Conservation (phyloP, 2,888 invertebrate species). For the Amphiduros pacificus region DNA sequence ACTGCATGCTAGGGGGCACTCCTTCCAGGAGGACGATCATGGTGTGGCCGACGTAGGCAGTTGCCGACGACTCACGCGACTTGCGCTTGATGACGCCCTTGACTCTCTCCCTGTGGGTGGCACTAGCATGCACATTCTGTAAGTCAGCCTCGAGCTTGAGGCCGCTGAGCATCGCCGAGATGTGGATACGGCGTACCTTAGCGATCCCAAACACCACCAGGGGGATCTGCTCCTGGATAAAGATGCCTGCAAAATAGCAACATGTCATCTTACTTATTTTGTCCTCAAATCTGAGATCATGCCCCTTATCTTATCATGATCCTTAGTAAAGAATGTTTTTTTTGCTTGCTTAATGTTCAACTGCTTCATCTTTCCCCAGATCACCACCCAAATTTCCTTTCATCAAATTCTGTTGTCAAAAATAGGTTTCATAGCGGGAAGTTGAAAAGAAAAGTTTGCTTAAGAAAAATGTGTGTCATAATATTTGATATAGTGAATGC, state of each 20-base stretch:
- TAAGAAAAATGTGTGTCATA: too few species aligned
- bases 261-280: neutral
- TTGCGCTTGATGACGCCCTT: constrained; percentile 57
- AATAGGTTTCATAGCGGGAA: too few species aligned
- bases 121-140: constrained; percentile 84
- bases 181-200: constrained; percentile 68
- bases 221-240: constrained; percentile 57
- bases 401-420: too few species aligned
- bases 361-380: too few species aligned
- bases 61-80: constrained; percentile 61
- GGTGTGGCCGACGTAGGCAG: constrained; percentile 87
- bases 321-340: too few species aligned
- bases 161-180: constrained; percentile 85
- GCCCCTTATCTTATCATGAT: too few species aligned
- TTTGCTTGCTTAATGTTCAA: too few species aligned
- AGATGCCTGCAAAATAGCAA: constrained; percentile 42
- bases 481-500: too few species aligned
- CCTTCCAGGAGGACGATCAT: constrained; percentile 92
- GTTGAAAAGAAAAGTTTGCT: too few species aligned
- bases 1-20: constrained; percentile 86
- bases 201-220: constrained; percentile 79
- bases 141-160: constrained; percentile 93
- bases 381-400: too few species aligned
- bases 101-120: constrained; percentile 83
- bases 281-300: too few species aligned